Conservation (phyloP, 1,140 invertebrate genomes). For the Leptinotarsa texana region DNA sequence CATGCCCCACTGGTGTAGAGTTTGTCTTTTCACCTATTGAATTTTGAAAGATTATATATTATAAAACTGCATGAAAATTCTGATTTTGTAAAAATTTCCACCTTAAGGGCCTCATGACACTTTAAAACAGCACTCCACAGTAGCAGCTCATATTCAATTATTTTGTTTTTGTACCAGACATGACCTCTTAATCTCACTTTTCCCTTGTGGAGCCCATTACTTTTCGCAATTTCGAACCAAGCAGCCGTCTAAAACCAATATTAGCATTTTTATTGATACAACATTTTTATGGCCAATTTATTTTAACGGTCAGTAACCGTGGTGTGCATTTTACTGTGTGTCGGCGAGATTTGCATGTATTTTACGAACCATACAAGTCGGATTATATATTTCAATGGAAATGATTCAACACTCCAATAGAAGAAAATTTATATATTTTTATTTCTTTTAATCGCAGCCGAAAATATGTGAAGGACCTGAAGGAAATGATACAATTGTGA, state of each 20-base stretch:
- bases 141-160: too few species aligned
- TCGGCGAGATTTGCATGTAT: not conserved
- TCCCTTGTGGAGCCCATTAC: not conserved
- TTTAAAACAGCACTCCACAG: too few species aligned
- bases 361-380: slow-evolving; percentile 1
- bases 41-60: too few species aligned
- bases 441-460: not conserved
- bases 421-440: not conserved
- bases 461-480: not conserved
- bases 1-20: too few species aligned
- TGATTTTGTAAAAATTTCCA: too few species aligned
- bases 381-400: not conserved
- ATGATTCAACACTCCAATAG: not conserved
- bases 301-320: not conserved
- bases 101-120: too few species aligned
- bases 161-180: too few species aligned
- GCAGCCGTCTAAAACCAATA: not conserved
- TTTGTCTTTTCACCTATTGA: too few species aligned
- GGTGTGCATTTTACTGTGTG: slow-evolving; percentile 3
- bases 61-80: too few species aligned
- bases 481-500: too few species aligned
- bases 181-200: not conserved
- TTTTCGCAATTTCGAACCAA: not conserved
- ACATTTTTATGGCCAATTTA: not conserved
- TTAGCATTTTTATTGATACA: slow-evolving; percentile 9